Evolutionary conservation across 2,113 vertebrate genomes (phyloP).

Genomic region (Xenotilapia flavipinnis): DNA sequence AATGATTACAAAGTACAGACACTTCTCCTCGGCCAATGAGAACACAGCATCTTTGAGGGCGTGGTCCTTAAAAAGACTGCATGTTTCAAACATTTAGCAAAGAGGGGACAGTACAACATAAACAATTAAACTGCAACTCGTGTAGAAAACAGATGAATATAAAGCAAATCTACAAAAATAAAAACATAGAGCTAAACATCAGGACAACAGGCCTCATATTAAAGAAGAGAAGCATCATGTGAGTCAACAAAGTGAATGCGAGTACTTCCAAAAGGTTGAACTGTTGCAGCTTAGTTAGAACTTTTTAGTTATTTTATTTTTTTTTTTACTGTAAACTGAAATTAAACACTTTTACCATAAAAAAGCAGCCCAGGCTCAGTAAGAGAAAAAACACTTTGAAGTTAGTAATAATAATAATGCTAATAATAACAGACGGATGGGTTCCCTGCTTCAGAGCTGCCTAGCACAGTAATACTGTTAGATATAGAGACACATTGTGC

Average conservation of each 20-base stretch:
- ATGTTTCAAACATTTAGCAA: neutral
- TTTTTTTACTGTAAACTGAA: neutral
- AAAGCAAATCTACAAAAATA: neutral
- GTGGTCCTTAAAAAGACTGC: neutral
- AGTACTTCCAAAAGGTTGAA: neutral
- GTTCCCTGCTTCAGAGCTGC: constrained; percentile 70
- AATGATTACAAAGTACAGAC: neutral
- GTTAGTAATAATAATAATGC: neutral
- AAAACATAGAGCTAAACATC: neutral
- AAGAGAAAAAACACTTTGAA: neutral
- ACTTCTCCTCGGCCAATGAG: neutral
- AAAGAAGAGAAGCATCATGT: neutral
- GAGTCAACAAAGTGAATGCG: neutral
- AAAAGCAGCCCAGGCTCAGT: neutral
- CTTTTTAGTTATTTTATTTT: neutral
- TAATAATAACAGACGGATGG: constrained; percentile 1
- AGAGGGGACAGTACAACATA: neutral
- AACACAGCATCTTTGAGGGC: neutral
- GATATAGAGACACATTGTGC: constrained; percentile 74
- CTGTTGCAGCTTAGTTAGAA: neutral
- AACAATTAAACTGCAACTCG: neutral
- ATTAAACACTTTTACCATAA: neutral
- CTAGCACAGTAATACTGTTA: constrained; percentile 83
- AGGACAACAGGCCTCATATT: neutral
- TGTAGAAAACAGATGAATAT: neutral